phyloP scores from a whole-genome alignment of 2,888 invertebrate species.

The Xestia sexstrigata region DNA sequence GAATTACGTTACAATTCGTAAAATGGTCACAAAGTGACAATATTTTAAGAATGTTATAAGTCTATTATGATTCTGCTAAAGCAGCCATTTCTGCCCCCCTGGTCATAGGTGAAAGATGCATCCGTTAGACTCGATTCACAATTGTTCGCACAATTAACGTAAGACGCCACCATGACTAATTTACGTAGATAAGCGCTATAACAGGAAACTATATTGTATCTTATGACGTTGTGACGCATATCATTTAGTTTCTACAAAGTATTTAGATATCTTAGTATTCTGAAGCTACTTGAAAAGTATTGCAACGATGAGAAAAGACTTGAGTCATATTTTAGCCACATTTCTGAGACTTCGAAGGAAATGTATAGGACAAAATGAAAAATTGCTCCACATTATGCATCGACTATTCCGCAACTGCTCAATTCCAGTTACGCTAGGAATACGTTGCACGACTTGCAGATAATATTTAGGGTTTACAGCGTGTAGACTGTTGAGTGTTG shows the following conservation, averaged over 20 bases:
- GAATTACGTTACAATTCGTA: no score
- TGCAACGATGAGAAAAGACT: neutral
- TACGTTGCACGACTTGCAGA: constrained; percentile 43
- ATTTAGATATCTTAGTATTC: neutral
- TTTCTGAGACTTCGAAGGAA: neutral
- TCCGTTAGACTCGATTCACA: neutral
- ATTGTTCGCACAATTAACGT: constrained; percentile 18
- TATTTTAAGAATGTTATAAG: no score
- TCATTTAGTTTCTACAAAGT: constrained; percentile 1
- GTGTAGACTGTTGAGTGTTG: constrained; percentile 17
- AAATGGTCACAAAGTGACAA: no score
- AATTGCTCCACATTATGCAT: neutral
- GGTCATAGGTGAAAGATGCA: constrained; percentile 8
- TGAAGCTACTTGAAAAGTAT: neutral
- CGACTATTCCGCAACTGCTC: neutral
- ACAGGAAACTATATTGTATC: neutral
- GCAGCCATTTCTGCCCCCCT: no score
- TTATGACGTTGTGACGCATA: neutral
- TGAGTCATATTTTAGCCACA: neutral
- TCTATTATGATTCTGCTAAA: no score
- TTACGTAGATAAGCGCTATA: constrained; percentile 22
- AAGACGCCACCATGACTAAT: constrained; percentile 18
- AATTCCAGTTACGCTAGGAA: constrained; percentile 18
- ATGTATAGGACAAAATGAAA: neutral
- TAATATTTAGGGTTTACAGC: constrained; percentile 20